A percentile compares a stretch with the other conserved stretches of the same genome.
phyloP scores from a whole-genome alignment of 2,888 invertebrate genomes.

The Callimorpha dominula region DNA sequence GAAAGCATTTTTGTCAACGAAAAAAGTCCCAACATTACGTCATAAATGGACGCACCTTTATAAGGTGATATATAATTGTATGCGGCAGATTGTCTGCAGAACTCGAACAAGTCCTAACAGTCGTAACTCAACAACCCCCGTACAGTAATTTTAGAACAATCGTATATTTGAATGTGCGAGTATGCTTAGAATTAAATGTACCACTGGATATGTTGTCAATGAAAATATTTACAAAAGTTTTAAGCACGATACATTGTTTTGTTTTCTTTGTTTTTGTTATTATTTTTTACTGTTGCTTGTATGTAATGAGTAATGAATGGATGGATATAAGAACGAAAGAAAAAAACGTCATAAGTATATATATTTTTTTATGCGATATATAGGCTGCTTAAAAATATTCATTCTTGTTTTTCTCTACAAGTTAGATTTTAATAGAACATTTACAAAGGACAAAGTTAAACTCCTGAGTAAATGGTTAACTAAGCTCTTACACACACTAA shows the following conservation, averaged over 20 bases:
- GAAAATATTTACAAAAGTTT: neutral
- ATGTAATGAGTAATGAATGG: neutral
- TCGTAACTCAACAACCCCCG: slow-evolving; percentile 35
- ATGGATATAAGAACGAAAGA: too few species aligned
- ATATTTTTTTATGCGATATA: too few species aligned
- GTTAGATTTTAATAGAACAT: too few species aligned
- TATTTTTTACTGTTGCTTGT: neutral
- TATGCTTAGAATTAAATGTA: slow-evolving; percentile 10
- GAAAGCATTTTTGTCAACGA: too few species aligned
- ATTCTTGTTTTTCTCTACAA: too few species aligned
- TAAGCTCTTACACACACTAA: too few species aligned
- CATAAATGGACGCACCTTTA: slow-evolving; percentile 13
- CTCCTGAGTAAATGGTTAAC: too few species aligned
- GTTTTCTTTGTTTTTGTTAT: neutral
- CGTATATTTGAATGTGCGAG: slow-evolving; percentile 32
- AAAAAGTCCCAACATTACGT: neutral
- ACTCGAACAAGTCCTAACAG: slow-evolving; percentile 35
- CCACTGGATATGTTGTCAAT: slow-evolving; percentile 15
- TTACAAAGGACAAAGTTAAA: too few species aligned
- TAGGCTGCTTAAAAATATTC: too few species aligned
- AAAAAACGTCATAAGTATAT: too few species aligned
- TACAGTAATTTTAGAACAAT: slow-evolving; percentile 38
- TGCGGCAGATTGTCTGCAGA: slow-evolving; percentile 27
- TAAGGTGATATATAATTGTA: slow-evolving; percentile 24
- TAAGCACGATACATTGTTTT: neutral